These are phyloP conservation scores for Exephanes ischioxanthus DNA, from an alignment of 2,888 invertebrate species.

Conservation along the genomic window DNA sequence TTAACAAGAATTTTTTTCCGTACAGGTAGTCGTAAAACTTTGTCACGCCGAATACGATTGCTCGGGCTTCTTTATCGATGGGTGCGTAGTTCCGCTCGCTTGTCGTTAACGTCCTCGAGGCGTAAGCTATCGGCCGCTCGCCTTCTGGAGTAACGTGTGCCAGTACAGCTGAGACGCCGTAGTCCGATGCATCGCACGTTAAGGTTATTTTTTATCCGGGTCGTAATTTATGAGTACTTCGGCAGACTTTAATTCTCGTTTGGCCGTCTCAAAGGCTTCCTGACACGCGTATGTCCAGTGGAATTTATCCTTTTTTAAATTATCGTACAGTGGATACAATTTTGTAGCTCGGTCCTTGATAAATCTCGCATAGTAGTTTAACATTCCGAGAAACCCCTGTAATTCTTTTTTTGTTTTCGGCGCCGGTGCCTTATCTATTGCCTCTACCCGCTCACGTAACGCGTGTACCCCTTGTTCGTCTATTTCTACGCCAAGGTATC, in stretches of 20 bases:
- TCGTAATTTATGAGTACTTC: constrained; percentile 50
- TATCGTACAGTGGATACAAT: constrained; percentile 33
- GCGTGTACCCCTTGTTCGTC: constrained; percentile 9
- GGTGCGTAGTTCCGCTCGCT: constrained; percentile 76
- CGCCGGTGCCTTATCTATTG: constrained; percentile 13
- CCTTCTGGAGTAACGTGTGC: constrained; percentile 73
- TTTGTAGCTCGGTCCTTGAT: constrained; percentile 29
- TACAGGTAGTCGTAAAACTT: constrained; percentile 45
- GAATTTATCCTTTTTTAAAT: constrained; percentile 22
- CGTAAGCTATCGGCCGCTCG: constrained; percentile 77
- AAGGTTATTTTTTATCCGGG: constrained; percentile 55
- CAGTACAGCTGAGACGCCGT: constrained; percentile 76
- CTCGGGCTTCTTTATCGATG: constrained; percentile 66
- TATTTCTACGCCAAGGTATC: constrained; percentile 20
- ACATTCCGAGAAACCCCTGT: constrained; percentile 22
- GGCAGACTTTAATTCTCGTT: constrained; percentile 16
- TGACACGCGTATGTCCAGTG: constrained; percentile 29
- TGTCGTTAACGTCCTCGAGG: constrained; percentile 73
- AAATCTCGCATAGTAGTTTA: constrained; percentile 41
- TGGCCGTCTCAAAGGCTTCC: constrained; percentile 24
- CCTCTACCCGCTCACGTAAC: constrained; percentile 5
- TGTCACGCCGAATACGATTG: constrained; percentile 50
- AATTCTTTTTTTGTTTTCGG: constrained; percentile 15
- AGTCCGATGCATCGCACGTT: constrained; percentile 68
- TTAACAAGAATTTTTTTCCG: constrained; percentile 20